Percentiles rank a stretch among this genome's conserved stretches.
Conservation (phyloP, 1,140 invertebrate genomes). For the Akabosia matsudoensis region DNA sequence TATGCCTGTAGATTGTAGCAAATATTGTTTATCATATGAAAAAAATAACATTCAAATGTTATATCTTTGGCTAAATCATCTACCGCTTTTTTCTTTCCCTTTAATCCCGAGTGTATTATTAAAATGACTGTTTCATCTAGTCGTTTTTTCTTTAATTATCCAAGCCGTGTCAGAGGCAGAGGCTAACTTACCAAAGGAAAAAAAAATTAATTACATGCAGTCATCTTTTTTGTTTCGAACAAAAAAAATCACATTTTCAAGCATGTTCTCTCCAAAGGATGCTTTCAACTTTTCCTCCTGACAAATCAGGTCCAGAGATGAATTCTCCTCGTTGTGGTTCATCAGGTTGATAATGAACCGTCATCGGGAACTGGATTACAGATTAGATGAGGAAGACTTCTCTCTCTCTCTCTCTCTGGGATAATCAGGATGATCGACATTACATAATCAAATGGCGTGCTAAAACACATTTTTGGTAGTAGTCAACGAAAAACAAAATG, state of each 20-base stretch:
- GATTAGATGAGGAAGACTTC: too few species aligned
- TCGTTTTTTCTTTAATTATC: background rate
- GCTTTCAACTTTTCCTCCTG: background rate
- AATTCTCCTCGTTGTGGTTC: background rate
- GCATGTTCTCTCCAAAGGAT: background rate
- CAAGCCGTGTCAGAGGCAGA: background rate
- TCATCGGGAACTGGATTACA: background rate
- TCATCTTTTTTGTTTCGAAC: background rate
- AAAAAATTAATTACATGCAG: constrained; percentile 16
- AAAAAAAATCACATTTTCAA: too few species aligned
- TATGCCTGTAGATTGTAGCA: background rate
- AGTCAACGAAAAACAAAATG: too few species aligned
- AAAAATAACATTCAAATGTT: too few species aligned
- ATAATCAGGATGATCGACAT: too few species aligned
- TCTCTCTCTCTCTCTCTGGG: too few species aligned
- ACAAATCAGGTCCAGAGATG: background rate
- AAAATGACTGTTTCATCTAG: background rate
- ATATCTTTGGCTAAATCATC: too few species aligned
- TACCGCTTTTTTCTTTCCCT: background rate
- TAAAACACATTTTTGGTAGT: too few species aligned
- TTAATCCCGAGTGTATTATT: too few species aligned
- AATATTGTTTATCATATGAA: background rate
- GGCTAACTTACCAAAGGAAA: too few species aligned
- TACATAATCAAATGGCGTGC: too few species aligned
- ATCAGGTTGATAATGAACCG: background rate